phyloP scores from a whole-genome alignment of 1,140 invertebrate genomes.

The Nixonia krombeini region DNA sequence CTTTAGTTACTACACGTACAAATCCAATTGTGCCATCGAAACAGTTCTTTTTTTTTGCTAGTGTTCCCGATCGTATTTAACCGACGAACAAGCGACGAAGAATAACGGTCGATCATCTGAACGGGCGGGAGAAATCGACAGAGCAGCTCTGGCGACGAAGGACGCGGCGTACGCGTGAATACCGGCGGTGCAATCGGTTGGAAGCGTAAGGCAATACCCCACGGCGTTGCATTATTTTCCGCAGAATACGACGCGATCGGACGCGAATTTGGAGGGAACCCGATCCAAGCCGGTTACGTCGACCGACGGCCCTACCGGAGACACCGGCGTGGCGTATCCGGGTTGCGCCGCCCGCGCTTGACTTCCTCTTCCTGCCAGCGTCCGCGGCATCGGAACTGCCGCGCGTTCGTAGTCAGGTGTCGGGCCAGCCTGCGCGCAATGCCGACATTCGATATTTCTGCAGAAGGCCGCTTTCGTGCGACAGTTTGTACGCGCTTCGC shows the following conservation, averaged over 20 bases:
- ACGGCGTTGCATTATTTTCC: slow-evolving; percentile 27
- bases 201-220: slow-evolving; percentile 49
- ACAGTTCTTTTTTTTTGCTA: too few relatives aligned
- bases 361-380: slow-evolving; percentile 49
- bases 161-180: slow-evolving; percentile 28
- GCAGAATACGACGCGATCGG: slow-evolving; percentile 45
- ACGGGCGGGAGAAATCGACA: slow-evolving; percentile 34
- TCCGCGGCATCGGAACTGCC: slow-evolving; percentile 43
- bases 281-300: slow-evolving; percentile 35
- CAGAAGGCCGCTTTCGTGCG: not conserved
- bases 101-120: not conserved
- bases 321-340: slow-evolving; percentile 34
- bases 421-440: slow-evolving; percentile 8
- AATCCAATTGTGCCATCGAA: too few relatives aligned
- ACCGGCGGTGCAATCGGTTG: slow-evolving; percentile 47
- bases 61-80: too few relatives aligned
- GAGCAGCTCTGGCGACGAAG: slow-evolving; percentile 25
- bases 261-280: slow-evolving; percentile 37
- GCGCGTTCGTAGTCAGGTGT: slow-evolving; percentile 46
- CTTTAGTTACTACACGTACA: too few relatives aligned
- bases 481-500: too few relatives aligned
- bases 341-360: slow-evolving; percentile 27
- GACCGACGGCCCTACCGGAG: slow-evolving; percentile 25
- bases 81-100: too few relatives aligned
- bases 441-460: slow-evolving; percentile 33